phyloP scores from a whole-genome alignment of 2,888 invertebrate species.

The Rotaria sp. region DNA sequence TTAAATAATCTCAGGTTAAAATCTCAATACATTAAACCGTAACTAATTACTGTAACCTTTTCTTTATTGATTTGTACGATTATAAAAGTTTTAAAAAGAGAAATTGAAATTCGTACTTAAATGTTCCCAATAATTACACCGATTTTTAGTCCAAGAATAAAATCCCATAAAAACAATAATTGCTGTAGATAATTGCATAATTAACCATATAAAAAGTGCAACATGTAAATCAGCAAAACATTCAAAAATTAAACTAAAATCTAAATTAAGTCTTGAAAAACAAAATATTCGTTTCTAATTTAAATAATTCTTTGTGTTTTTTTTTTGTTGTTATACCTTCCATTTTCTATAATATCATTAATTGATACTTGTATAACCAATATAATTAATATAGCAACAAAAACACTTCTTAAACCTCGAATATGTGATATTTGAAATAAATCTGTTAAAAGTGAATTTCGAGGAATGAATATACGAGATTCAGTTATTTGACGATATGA shows the following conservation, averaged over 20 bases:
- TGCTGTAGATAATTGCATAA: conserved; percentile 33
- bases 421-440: conserved; percentile 40
- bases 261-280: conserved; percentile 30
- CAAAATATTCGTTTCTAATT: neutral
- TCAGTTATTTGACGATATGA: neutral
- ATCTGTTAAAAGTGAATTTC: conserved; percentile 37
- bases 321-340: conserved; percentile 32
- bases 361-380: conserved; percentile 32
- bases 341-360: conserved; percentile 26
- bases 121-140: neutral
- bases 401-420: conserved; percentile 33
- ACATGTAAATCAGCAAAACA: conserved; percentile 23
- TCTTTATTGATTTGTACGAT: too few relatives aligned
- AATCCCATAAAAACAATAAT: conserved; percentile 33
- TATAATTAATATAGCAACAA: conserved; percentile 33
- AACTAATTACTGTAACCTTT: too few relatives aligned
- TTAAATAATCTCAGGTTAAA: too few relatives aligned
- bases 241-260: conserved; percentile 34
- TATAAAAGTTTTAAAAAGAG: neutral
- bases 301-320: neutral
- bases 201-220: conserved; percentile 33
- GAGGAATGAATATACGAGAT: conserved; percentile 16
- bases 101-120: neutral
- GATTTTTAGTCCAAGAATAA: conserved; percentile 4
- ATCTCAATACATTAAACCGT: too few relatives aligned